phyloP scores from a whole-genome alignment of 2,888 invertebrate genomes.

The Tipula vernalis region DNA sequence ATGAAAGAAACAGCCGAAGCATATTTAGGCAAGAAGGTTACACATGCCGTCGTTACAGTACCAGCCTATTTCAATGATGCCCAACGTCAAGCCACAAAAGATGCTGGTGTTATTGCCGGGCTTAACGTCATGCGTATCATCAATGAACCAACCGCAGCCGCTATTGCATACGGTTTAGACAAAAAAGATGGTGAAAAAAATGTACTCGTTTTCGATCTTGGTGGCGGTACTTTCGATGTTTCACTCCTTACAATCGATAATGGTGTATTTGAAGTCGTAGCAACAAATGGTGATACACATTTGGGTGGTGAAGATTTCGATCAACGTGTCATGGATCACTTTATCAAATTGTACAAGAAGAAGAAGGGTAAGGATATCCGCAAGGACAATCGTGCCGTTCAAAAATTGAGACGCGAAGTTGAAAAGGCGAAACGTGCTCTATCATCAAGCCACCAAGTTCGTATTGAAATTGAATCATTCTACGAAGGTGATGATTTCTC shows the following conservation, averaged over 20 bases:
- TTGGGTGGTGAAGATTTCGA: conserved; percentile 99
- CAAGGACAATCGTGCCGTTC: conserved; percentile 87
- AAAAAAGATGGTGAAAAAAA: conserved; percentile 97
- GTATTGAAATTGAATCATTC: conserved; percentile 97
- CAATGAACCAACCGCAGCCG: conserved; percentile 95
- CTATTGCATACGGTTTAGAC: conserved; percentile 93
- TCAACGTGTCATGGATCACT: conserved; percentile 97
- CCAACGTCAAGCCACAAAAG: conserved; percentile 97
- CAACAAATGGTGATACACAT: conserved; percentile 76
- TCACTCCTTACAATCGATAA: conserved; percentile 96
- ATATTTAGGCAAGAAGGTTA: conserved; percentile 87
- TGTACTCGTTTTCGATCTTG: conserved; percentile 95
- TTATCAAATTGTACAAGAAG: conserved; percentile 96
- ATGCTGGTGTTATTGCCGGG: conserved; percentile 87
- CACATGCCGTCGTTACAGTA: conserved; percentile 50
- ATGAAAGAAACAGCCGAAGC: conserved; percentile 98
- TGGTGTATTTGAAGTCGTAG: conserved; percentile 82
- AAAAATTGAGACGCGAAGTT: conserved; percentile 91
- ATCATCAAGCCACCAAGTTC: conserved; percentile 83
- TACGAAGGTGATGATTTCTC: conserved; percentile 98
- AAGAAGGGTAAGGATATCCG: conserved; percentile 97
- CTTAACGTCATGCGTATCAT: conserved; percentile 61
- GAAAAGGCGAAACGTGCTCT: conserved; percentile 95
- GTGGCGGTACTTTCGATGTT: conserved; percentile 99
- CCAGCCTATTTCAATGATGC: conserved; percentile 98